phyloP scores from a whole-genome alignment of 2,113 vertebrate genomes.

The Taurulus bubalis region DNA sequence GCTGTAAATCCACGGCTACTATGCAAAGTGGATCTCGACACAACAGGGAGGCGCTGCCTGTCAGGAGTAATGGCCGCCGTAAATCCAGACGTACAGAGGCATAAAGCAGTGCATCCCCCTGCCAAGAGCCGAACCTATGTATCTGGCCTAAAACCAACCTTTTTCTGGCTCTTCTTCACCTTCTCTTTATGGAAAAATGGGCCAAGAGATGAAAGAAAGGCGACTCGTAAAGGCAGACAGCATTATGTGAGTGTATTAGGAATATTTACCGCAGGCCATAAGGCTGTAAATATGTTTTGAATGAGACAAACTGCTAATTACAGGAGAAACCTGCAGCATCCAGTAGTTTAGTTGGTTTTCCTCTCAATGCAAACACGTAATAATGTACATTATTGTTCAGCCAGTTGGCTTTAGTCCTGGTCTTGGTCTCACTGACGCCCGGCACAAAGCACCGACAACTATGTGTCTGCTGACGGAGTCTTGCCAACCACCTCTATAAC shows the following conservation, averaged over 20 bases:
- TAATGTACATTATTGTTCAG: slow-evolving; percentile 41
- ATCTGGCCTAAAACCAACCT: slow-evolving; percentile 33
- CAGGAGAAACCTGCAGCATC: background rate
- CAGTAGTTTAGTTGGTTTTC: slow-evolving; percentile 18
- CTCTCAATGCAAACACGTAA: slow-evolving; percentile 26
- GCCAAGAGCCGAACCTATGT: slow-evolving; percentile 14
- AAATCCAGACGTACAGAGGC: slow-evolving; percentile 28
- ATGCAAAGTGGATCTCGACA: slow-evolving; percentile 47
- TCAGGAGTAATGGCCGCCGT: slow-evolving; percentile 41
- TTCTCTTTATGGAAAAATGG: slow-evolving; percentile 20
- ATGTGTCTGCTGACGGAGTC: slow-evolving; percentile 56
- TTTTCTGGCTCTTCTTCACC: slow-evolving; percentile 37
- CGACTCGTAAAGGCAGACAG: slow-evolving; percentile 9
- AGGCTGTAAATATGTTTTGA: slow-evolving; percentile 6
- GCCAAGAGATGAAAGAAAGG: slow-evolving; percentile 2
- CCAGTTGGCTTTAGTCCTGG: slow-evolving; percentile 27
- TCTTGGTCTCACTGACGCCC: slow-evolving; percentile 38
- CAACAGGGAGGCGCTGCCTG: slow-evolving; percentile 45
- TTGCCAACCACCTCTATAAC: slow-evolving; percentile 69
- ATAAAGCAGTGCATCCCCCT: background rate
- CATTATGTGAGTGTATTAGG: background rate
- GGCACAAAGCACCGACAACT: slow-evolving; percentile 58
- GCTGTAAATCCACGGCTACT: slow-evolving; percentile 54
- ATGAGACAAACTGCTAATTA: slow-evolving; percentile 12
- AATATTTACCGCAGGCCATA: slow-evolving; percentile 1